These are phyloP conservation scores for Natrix natrix DNA, from an alignment of 2,797 vertebrate genomes.

Conservation along the genomic window DNA sequence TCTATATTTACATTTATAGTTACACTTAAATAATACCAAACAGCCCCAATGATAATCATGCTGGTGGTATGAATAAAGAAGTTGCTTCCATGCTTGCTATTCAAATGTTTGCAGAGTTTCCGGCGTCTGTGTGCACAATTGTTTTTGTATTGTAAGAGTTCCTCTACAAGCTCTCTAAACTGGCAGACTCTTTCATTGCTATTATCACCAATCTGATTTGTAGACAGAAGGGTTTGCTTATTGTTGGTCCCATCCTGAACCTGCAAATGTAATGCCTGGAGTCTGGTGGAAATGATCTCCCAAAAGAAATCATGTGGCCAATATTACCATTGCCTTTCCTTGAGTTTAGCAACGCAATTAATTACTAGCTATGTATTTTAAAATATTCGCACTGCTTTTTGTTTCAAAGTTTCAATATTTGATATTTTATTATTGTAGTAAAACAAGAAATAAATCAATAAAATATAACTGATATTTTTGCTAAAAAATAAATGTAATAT, in stretches of 20 bases:
- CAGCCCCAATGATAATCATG: not conserved
- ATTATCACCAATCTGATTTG: not conserved
- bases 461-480: not conserved
- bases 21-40: not conserved
- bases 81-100: not conserved
- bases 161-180: not conserved
- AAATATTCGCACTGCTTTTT: not conserved
- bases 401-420: not conserved
- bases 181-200: not conserved
- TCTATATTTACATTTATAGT: not conserved
- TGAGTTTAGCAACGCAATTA: not conserved
- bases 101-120: not conserved
- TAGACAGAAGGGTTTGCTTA: not conserved
- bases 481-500: not conserved
- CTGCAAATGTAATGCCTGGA: not conserved
- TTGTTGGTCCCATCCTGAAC: not conserved
- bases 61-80: not conserved
- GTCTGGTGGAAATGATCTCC: not conserved
- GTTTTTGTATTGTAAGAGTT: not conserved
- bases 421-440: not conserved
- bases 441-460: not conserved
- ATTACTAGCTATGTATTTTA: not conserved
- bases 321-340: not conserved
- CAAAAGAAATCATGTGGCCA: not conserved
- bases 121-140: not conserved